Conservation (phyloP, 2,797 vertebrate genomes). For the Acanthurus leucopareius region DNA sequence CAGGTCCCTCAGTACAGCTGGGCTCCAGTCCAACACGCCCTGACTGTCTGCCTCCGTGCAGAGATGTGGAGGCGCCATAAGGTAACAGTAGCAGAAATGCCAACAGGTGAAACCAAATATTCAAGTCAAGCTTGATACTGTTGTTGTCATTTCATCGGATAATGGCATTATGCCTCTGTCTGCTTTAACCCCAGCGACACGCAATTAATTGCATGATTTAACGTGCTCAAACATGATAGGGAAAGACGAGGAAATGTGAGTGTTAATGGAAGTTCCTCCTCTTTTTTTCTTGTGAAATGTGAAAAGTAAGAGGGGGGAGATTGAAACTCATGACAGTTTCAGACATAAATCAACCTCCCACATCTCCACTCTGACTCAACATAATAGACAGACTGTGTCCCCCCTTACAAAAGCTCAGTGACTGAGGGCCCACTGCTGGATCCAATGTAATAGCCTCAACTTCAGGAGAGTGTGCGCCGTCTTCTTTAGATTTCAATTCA, state of each 20-base stretch:
- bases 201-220: conserved; percentile 60
- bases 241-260: conserved; percentile 27
- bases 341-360: conserved; percentile 74
- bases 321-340: conserved; percentile 61
- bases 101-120: conserved; percentile 94
- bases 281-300: conserved; percentile 43
- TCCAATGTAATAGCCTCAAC: conserved; percentile 64
- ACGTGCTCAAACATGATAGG: conserved; percentile 38
- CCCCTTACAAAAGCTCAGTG: conserved; percentile 52
- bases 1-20: conserved; percentile 87
- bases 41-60: conserved; percentile 87
- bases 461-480: conserved; percentile 63
- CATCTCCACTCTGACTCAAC: conserved; percentile 60
- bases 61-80: conserved; percentile 92
- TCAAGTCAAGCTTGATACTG: conserved; percentile 88
- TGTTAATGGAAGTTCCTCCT: conserved; percentile 34
- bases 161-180: conserved; percentile 48
- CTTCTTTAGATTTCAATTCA: conserved; percentile 70
- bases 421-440: conserved; percentile 64
- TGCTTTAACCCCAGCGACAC: conserved; percentile 43
- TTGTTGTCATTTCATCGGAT: conserved; percentile 74
- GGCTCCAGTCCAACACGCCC: conserved; percentile 91
- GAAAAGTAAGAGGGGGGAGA: conserved; percentile 49
- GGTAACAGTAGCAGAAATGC: conserved; percentile 91
- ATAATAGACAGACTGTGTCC: conserved; percentile 72